Base-by-base conservation (phyloP, 2,113 vertebrate species). In the Leptodactylus fuscus region DNA sequence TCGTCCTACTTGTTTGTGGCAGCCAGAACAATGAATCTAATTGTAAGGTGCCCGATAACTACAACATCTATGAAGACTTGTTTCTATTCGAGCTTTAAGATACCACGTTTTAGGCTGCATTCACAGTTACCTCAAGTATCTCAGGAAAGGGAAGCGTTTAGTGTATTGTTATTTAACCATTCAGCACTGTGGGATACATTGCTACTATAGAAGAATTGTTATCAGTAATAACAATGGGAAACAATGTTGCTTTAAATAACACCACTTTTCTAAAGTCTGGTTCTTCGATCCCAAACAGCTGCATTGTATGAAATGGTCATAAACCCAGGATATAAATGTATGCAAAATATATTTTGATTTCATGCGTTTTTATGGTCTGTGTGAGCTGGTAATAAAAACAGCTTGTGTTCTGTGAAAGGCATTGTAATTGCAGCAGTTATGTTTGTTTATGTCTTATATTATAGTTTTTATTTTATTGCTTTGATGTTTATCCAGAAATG, bases 371-470 rank as follows among this genome's bases (percentile, higher is more conserved):
- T 83, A 69, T 83, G 36, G 67, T 44, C 67, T 82, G 46, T 73
- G 67, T 58, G 81, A 73, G 49, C 55, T 41, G 81, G 71, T 71
- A 74, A 83, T 83, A 83, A 83, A 83, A 73, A 41, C 81, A 83
- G 81, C 69, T 73, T 83, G 81, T 58, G 81, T 55, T 73, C 81
- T 83, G 44, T 74, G 81, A 73, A 73, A 73, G 34, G 81, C 48
- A 55, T 73, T 83, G 69, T 58, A 83, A 83, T 83, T 74, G 67
- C 46, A 73, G 69, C 51, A 83, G 69, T 83, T 73, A 83, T 83
- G 81, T 83, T 83, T 83, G 69, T 83, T 83, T 83, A 83, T 55
- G 69, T 73, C 65, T 74, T 73, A 73, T 51, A 74, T 83, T 74
- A 73, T 55, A 41, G 69, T 27, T 73, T 83, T 83, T 83, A 83